Evolutionary conservation across 2,113 vertebrate genomes (phyloP).

Genomic region (Lethenteron reissneri): DNA sequence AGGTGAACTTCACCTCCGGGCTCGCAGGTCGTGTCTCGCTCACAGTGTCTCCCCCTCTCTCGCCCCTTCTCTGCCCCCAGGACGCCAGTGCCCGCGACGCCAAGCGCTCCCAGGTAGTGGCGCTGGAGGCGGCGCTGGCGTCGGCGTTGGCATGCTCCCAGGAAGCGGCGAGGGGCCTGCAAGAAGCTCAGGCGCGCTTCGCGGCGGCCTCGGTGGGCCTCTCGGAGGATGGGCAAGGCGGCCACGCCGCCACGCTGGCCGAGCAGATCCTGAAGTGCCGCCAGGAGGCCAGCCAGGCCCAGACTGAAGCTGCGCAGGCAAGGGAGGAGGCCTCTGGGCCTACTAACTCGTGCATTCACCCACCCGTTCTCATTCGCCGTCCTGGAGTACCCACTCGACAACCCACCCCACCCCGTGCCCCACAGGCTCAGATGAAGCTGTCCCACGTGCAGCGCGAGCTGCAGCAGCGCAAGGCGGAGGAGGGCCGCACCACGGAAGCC

Average conservation of each 20-base stretch:
- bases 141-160: constrained; percentile 8
- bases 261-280: constrained; percentile 80
- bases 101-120: too few relatives aligned
- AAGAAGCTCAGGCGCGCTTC: constrained; percentile 50
- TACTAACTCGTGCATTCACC: too few relatives aligned
- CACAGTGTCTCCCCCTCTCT: too few relatives aligned
- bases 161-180: constrained; percentile 31
- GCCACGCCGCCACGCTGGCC: constrained; percentile 45
- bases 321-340: not conserved
- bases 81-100: too few relatives aligned
- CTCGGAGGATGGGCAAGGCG: constrained; percentile 35
- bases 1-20: too few relatives aligned
- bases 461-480: constrained; percentile 50
- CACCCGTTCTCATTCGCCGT: too few relatives aligned
- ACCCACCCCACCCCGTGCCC: not conserved
- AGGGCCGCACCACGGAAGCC: too few relatives aligned
- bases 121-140: constrained; percentile 11
- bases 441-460: constrained; percentile 56
- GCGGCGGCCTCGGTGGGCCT: constrained; percentile 60
- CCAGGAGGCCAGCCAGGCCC: constrained; percentile 66
- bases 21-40: too few relatives aligned
- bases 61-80: too few relatives aligned
- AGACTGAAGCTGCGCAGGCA: constrained; percentile 75
- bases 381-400: not conserved
- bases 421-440: constrained; percentile 70